A percentile compares a stretch with the other conserved stretches of the same genome.
These are phyloP conservation scores for Actinia tenebrosa DNA, from an alignment of 64 coral and sea anemone species.

Conservation along the genomic window DNA sequence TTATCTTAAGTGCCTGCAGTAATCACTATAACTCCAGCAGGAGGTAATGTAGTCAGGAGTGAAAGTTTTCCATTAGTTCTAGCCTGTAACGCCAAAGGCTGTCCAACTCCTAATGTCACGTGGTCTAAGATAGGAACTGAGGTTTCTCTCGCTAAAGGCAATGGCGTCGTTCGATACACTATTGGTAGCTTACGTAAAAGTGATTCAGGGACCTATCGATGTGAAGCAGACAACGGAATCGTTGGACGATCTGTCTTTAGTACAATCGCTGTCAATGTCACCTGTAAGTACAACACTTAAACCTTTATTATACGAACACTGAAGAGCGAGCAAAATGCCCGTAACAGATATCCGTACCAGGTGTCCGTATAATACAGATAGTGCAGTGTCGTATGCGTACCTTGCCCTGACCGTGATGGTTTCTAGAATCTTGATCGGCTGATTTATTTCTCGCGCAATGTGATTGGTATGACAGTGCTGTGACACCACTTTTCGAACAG, in stretches of 20 bases:
- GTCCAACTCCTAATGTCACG: constrained; percentile 16
- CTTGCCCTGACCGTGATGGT: too few relatives aligned
- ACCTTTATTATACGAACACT: too few relatives aligned
- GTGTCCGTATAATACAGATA: too few relatives aligned
- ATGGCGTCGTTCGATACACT: not conserved
- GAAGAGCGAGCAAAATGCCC: too few relatives aligned
- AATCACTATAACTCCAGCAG: not conserved
- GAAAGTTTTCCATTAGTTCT: not conserved
- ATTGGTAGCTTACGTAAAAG: not conserved
- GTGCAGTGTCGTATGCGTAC: too few relatives aligned
- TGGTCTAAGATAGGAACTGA: not conserved
- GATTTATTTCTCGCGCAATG: too few relatives aligned
- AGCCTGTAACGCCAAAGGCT: not conserved
- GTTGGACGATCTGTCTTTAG: not conserved
- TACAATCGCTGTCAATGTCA: not conserved
- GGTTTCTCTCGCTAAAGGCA: not conserved
- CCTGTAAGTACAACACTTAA: not conserved
- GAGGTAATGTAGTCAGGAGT: not conserved
- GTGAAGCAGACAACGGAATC: not conserved
- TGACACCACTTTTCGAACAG: too few relatives aligned
- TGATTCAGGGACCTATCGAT: not conserved
- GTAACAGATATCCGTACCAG: too few relatives aligned
- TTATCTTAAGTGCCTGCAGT: not conserved
- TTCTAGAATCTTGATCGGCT: too few relatives aligned
- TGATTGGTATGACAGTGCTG: too few relatives aligned